Percentiles rank a stretch among this genome's conserved stretches.
Conservation (phyloP, 2,797 vertebrate genomes). For the Zenarchopterus dispar region DNA sequence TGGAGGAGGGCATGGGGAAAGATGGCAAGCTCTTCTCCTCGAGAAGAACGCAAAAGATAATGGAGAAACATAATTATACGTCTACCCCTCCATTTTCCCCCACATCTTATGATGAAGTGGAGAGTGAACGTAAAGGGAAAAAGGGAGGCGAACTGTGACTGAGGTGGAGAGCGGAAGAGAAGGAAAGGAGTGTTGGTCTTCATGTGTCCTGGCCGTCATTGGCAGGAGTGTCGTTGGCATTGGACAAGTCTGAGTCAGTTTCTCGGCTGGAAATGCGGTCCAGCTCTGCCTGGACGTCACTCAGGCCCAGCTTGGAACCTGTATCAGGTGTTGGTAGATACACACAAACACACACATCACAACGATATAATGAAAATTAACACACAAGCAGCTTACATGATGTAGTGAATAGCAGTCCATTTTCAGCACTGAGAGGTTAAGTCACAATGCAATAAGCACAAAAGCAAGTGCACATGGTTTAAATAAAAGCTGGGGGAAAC, state of each 20-base stretch:
- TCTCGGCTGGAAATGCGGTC: slow-evolving; percentile 97
- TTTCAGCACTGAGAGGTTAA: slow-evolving; percentile 10
- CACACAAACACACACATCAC: neutral
- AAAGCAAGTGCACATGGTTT: slow-evolving; percentile 53
- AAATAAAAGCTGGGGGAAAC: slow-evolving; percentile 52
- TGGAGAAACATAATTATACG: slow-evolving; percentile 28
- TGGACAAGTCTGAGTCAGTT: slow-evolving; percentile 85
- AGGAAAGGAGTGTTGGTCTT: slow-evolving; percentile 78
- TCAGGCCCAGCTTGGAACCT: slow-evolving; percentile 97
- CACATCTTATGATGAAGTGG: slow-evolving; percentile 51
- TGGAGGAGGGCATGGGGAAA: slow-evolving; percentile 25
- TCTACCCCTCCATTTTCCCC: slow-evolving; percentile 39
- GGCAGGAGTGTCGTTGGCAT: slow-evolving; percentile 79
- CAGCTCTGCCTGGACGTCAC: slow-evolving; percentile 96
- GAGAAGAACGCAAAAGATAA: slow-evolving; percentile 45
- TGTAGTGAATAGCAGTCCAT: slow-evolving; percentile 11
- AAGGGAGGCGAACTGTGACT: slow-evolving; percentile 42
- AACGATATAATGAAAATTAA: neutral
- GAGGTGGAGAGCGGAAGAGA: slow-evolving; percentile 27
- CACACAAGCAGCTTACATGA: slow-evolving; percentile 1
- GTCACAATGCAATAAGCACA: slow-evolving; percentile 36
- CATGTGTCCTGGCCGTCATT: slow-evolving; percentile 88
- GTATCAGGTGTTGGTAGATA: slow-evolving; percentile 10
- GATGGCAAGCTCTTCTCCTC: slow-evolving; percentile 48
- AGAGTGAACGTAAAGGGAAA: slow-evolving; percentile 35